Evolutionary conservation across 1,140 invertebrate species (phyloP).

Genomic region (Branchinecta lindahli): DNA sequence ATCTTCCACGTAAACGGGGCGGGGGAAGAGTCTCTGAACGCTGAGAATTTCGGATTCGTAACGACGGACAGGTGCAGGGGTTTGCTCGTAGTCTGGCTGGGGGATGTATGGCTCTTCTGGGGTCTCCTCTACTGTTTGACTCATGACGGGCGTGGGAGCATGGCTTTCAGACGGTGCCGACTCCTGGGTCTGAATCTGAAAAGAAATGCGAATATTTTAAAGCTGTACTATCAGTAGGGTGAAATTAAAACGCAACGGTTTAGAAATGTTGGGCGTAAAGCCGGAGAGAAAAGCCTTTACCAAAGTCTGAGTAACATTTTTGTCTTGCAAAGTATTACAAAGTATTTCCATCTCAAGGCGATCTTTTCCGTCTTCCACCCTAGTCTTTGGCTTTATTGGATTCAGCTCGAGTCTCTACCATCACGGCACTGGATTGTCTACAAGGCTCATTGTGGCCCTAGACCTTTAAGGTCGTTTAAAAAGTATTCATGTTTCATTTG

Average conservation of each 20-base stretch:
- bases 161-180: constrained; percentile 11
- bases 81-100: constrained; percentile 16
- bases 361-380: too few relatives aligned
- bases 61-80: constrained; percentile 15
- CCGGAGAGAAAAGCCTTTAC: too few relatives aligned
- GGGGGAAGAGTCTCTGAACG: background rate
- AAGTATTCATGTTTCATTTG: too few relatives aligned
- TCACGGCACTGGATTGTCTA: too few relatives aligned
- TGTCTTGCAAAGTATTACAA: too few relatives aligned
- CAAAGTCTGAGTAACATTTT: background rate
- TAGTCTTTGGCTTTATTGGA: too few relatives aligned
- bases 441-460: too few relatives aligned
- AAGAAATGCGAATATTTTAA: constrained; percentile 3
- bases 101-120: constrained; percentile 17
- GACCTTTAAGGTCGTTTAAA: too few relatives aligned
- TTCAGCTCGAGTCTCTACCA: too few relatives aligned
- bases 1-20: constrained; percentile 1
- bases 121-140: background rate
- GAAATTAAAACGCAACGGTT: background rate
- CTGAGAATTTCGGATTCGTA: background rate
- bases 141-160: background rate
- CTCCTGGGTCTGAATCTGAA: constrained; percentile 2
- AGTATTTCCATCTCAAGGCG: too few relatives aligned
- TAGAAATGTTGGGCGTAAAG: constrained; percentile 6
- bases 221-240: background rate